Conservation (phyloP, 1,140 invertebrate species). For the Drosophila insularis region DNA sequence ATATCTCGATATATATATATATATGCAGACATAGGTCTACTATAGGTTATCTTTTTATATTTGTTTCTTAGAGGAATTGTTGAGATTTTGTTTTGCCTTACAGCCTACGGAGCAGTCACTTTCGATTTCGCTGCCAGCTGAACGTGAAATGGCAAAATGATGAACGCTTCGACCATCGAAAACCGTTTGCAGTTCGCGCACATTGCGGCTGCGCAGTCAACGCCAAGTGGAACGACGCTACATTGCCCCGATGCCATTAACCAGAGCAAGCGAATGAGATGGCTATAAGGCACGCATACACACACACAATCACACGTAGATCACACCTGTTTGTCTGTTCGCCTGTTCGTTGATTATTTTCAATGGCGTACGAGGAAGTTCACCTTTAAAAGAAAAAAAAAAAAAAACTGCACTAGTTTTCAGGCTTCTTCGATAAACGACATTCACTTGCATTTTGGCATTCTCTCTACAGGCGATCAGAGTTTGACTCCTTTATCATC, state of each 20-base stretch:
- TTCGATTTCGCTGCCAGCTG: constrained; percentile 82
- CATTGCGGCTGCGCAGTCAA: constrained; percentile 12
- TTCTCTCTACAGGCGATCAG: not conserved
- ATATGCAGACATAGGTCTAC: not conserved
- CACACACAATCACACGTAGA: not conserved
- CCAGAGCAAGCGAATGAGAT: constrained; percentile 24
- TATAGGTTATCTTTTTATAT: not conserved
- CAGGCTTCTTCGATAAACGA: constrained; percentile 24
- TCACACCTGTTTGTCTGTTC: not conserved
- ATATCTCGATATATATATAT: constrained; percentile 2
- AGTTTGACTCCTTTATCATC: not conserved
- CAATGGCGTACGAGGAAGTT: constrained; percentile 75
- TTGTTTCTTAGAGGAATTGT: not conserved
- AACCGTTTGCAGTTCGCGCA: constrained; percentile 59
- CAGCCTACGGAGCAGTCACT: constrained; percentile 76
- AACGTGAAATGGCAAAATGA: constrained; percentile 82
- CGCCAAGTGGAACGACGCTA: constrained; percentile 15
- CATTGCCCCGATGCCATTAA: constrained; percentile 13
- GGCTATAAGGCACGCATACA: constrained; percentile 20
- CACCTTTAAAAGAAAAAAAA: constrained; percentile 22
- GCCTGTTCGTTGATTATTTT: constrained; percentile 37
- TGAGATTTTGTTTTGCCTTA: constrained; percentile 32
- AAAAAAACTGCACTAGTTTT: constrained; percentile 43
- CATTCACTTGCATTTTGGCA: constrained; percentile 63
- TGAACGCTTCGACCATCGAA: constrained; percentile 78